Conservation (phyloP, 2,888 invertebrate species). For the Pollenia griseotomentosa region DNA sequence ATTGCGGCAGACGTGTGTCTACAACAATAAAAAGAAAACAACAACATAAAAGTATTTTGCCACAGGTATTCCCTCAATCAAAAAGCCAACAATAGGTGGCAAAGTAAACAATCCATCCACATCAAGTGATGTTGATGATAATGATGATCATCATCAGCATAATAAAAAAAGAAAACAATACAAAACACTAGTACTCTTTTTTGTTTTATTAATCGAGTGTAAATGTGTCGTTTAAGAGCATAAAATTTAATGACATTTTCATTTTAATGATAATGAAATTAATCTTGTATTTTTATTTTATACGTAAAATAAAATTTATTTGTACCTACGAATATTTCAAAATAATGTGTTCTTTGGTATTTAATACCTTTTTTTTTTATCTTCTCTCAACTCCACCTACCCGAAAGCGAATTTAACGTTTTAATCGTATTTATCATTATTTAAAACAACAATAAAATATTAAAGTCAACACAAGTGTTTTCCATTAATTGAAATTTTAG, state of each 20-base stretch:
- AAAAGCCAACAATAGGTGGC: conserved; percentile 62
- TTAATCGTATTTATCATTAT: conserved; percentile 69
- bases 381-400: conserved; percentile 22
- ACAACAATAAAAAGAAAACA: conserved; percentile 35
- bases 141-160: conserved; percentile 7
- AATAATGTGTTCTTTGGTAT: conserved; percentile 46
- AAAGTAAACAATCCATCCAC: conserved; percentile 54
- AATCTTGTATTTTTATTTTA: conserved; percentile 59
- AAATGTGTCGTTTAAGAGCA: conserved; percentile 7
- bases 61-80: conserved; percentile 69
- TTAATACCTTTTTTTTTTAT: conserved; percentile 23
- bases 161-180: conserved; percentile 1
- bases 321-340: conserved; percentile 6
- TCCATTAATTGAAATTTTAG: conserved; percentile 73
- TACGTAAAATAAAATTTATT: conserved; percentile 37
- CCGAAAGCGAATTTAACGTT: conserved; percentile 45
- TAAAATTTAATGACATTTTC: conserved; percentile 53
- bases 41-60: conserved; percentile 47
- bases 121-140: conserved; percentile 30
- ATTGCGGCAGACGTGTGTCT: conserved; percentile 69
- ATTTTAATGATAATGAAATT: conserved; percentile 72
- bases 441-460: conserved; percentile 23
- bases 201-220: conserved; percentile 31
- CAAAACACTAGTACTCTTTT: neutral
- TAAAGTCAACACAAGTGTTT: conserved; percentile 73